Percentiles rank a stretch among this genome's conserved stretches.
phyloP scores from a whole-genome alignment of 1,140 invertebrate species.

The Apis cerana region DNA sequence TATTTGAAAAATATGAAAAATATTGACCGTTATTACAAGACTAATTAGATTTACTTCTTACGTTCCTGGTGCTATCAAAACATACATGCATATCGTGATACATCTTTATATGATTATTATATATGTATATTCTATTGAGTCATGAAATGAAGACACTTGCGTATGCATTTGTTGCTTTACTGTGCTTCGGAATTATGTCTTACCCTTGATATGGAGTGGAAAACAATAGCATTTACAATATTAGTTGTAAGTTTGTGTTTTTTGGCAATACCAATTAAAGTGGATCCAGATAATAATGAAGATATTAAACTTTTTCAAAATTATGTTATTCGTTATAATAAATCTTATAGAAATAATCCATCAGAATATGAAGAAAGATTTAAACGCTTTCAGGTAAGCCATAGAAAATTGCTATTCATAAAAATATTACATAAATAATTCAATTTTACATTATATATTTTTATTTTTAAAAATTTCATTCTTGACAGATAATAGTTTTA shows the following conservation, averaged over 20 bases:
- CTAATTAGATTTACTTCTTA: slow-evolving; percentile 46
- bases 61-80: slow-evolving; percentile 55
- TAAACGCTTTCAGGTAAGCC: slow-evolving; percentile 84
- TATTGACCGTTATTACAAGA: not conserved
- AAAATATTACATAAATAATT: not conserved
- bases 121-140: slow-evolving; percentile 39
- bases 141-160: slow-evolving; percentile 44
- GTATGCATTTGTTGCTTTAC: slow-evolving; percentile 7
- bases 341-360: slow-evolving; percentile 84
- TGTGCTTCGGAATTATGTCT: slow-evolving; percentile 49
- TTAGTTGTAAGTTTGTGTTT: slow-evolving; percentile 79
- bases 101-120: not conserved
- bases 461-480: not conserved
- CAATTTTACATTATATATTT: not conserved
- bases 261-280: slow-evolving; percentile 80
- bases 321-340: slow-evolving; percentile 86
- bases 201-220: slow-evolving; percentile 75
- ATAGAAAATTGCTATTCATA: not conserved
- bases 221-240: slow-evolving; percentile 69
- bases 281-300: slow-evolving; percentile 67
- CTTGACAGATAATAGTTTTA: not conserved
- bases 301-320: slow-evolving; percentile 82
- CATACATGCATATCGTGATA: slow-evolving; percentile 8
- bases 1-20: no score
- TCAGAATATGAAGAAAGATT: slow-evolving; percentile 84